Conservation (phyloP, 2,888 invertebrate genomes). For the Atherix ibis region DNA sequence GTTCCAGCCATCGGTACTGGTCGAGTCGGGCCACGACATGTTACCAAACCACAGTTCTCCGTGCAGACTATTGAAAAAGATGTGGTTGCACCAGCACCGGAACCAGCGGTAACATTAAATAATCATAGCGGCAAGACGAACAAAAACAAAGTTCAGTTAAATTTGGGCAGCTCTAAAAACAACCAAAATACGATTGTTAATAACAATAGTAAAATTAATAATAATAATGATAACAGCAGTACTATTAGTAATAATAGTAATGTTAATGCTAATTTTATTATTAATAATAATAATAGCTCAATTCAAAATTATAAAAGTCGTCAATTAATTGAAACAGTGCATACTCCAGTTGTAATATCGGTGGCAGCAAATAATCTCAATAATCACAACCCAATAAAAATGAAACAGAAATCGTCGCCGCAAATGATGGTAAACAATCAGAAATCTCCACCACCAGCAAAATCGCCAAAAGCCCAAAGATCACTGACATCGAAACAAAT, state of each 20-base stretch:
- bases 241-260: neutral
- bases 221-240: neutral
- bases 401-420: neutral
- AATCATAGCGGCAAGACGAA: no score
- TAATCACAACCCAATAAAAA: neutral
- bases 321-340: no score
- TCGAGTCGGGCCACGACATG: slow-evolving; percentile 31
- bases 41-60: slow-evolving; percentile 11
- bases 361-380: neutral
- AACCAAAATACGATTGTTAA: neutral
- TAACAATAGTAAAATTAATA: neutral
- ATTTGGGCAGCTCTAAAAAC: no score
- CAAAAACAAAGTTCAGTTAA: neutral
- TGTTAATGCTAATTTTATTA: neutral
- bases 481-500: slow-evolving; percentile 4
- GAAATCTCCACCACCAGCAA: slow-evolving; percentile 1
- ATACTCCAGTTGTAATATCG: neutral
- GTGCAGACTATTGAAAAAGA: slow-evolving; percentile 11
- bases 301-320: no score
- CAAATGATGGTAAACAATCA: neutral
- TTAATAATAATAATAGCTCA: no score
- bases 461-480: slow-evolving; percentile 1
- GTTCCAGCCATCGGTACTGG: slow-evolving; percentile 30
- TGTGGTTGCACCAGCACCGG: slow-evolving; percentile 1
- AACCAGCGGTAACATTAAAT: slow-evolving; percentile 4